Evolutionary conservation across 2,797 vertebrate species (phyloP).

Genomic region (Hippoglossus hippoglossus): DNA sequence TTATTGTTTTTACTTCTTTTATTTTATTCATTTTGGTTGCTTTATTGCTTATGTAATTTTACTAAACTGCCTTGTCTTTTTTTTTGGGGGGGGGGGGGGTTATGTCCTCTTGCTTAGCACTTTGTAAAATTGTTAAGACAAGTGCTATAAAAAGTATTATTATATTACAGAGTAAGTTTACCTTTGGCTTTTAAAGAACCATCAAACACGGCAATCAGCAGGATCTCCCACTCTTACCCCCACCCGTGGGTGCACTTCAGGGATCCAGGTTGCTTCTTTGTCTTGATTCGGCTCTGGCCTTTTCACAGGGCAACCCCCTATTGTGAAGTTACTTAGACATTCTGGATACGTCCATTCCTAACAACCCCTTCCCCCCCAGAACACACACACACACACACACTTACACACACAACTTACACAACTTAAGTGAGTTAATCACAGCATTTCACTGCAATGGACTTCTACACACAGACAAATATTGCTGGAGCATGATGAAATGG

Average conservation of each 20-base stretch:
- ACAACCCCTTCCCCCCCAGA: not conserved
- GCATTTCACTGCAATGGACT: conserved; percentile 11
- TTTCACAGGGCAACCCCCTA: conserved; percentile 29
- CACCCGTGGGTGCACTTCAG: conserved; percentile 29
- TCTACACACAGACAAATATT: conserved; percentile 25
- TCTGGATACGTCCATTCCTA: conserved; percentile 37
- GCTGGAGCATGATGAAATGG: conserved; percentile 21
- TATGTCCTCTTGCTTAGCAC: too few relatives aligned
- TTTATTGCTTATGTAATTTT: too few relatives aligned
- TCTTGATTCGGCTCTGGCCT: conserved; percentile 29
- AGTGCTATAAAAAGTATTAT: too few relatives aligned
- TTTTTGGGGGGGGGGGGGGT: too few relatives aligned
- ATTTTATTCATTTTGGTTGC: too few relatives aligned
- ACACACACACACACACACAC: not conserved
- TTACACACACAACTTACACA: not conserved
- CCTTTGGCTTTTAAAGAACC: not conserved
- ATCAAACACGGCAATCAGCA: conserved; percentile 9
- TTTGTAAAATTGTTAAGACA: too few relatives aligned
- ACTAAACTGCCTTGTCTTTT: too few relatives aligned
- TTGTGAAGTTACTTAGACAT: conserved; percentile 55
- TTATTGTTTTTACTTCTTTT: too few relatives aligned
- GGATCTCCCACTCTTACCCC: not conserved
- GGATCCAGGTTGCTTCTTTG: conserved; percentile 28
- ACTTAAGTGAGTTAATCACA: conserved; percentile 30
- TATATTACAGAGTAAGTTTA: not conserved